phyloP scores from a whole-genome alignment of 2,888 invertebrate species.

The Athalia circularis region DNA sequence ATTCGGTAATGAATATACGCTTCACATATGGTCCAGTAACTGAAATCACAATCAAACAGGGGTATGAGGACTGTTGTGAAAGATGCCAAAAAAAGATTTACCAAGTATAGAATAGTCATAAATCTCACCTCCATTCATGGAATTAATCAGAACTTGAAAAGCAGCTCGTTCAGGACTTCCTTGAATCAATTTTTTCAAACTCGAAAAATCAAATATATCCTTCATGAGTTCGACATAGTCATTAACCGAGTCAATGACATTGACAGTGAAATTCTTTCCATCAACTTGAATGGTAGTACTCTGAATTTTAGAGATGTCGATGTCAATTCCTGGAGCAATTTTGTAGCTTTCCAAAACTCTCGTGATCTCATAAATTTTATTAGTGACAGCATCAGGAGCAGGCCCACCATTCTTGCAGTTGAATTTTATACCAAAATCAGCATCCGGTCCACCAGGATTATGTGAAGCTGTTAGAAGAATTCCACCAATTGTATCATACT shows the following conservation, averaged over 20 bases:
- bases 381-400: conserved; percentile 93
- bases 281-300: conserved; percentile 78
- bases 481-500: conserved; percentile 91
- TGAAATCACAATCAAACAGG: conserved; percentile 70
- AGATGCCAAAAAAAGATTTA: conserved; percentile 29
- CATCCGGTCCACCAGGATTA: conserved; percentile 98
- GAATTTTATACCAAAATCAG: conserved; percentile 99
- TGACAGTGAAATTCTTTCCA: conserved; percentile 84
- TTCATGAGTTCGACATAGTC: conserved; percentile 95
- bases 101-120: conserved; percentile 19
- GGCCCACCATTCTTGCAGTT: conserved; percentile 98
- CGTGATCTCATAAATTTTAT: conserved; percentile 90
- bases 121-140: conserved; percentile 91
- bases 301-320: conserved; percentile 84
- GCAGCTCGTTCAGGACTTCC: conserved; percentile 81
- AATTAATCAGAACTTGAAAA: conserved; percentile 92
- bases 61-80: conserved; percentile 32
- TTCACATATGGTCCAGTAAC: conserved; percentile 98
- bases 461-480: conserved; percentile 99
- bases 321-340: conserved; percentile 85
- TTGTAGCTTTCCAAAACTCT: conserved; percentile 87
- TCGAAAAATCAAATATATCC: conserved; percentile 95
- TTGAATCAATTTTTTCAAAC: conserved; percentile 84
- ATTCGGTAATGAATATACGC: conserved; percentile 89
- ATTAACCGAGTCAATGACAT: conserved; percentile 92